phyloP scores from a whole-genome alignment of 2,797 vertebrate genomes.

The Anguilla marmorata region DNA sequence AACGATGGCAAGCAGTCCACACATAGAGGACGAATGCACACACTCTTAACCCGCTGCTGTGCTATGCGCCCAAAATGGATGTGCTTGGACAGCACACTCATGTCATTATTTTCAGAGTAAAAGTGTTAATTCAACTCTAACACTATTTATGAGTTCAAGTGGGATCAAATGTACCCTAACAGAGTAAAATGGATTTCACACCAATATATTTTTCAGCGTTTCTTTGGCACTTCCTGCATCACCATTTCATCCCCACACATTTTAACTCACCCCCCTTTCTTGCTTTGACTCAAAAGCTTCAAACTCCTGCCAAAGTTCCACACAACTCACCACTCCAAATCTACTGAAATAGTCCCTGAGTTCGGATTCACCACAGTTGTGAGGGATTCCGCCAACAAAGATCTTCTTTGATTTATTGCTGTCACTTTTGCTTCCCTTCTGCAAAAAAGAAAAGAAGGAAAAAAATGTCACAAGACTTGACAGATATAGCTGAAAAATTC shows the following conservation, averaged over 20 bases:
- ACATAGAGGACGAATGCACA: background rate
- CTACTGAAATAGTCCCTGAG: slow-evolving; percentile 99
- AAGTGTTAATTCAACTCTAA: background rate
- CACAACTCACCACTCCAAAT: slow-evolving; percentile 97
- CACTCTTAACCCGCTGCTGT: background rate
- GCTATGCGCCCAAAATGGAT: background rate
- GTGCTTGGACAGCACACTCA: background rate
- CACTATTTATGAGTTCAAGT: background rate
- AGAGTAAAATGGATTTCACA: background rate
- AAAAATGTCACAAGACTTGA: slow-evolving; percentile 59
- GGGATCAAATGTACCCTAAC: background rate
- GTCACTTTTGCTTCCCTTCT: slow-evolving; percentile 97
- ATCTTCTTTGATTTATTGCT: slow-evolving; percentile 99
- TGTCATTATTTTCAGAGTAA: background rate
- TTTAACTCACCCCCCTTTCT: background rate
- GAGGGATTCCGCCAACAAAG: slow-evolving; percentile 99
- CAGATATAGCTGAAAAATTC: slow-evolving; percentile 30
- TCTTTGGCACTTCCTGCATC: slow-evolving; percentile 7
- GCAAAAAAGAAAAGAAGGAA: slow-evolving; percentile 70
- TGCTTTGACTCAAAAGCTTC: background rate
- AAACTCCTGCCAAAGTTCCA: background rate
- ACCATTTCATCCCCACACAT: background rate
- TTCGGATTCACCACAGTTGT: slow-evolving; percentile 99
- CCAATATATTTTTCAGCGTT: background rate
- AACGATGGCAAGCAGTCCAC: background rate